phyloP scores from a whole-genome alignment of 2,113 vertebrate genomes.

The Psilopsiagon aurifrons region DNA sequence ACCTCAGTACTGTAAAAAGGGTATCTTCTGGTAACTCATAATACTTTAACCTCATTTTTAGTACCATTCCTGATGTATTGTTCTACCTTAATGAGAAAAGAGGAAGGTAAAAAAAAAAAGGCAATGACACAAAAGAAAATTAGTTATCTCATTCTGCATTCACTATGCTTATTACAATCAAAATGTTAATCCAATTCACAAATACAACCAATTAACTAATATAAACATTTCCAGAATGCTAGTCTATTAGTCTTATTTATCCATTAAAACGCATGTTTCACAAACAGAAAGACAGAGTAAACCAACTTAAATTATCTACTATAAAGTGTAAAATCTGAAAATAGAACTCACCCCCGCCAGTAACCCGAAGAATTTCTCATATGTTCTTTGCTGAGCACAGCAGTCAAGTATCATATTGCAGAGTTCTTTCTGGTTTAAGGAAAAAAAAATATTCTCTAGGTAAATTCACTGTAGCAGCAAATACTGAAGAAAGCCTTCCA shows the following conservation, averaged over 20 bases:
- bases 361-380: slow-evolving; percentile 98
- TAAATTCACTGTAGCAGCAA: slow-evolving; percentile 32
- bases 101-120: neutral
- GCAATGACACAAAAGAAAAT: neutral
- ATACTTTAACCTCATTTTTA: neutral
- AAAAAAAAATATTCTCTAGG: slow-evolving; percentile 6
- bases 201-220: neutral
- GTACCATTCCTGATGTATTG: neutral
- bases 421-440: slow-evolving; percentile 88
- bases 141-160: neutral
- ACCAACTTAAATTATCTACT: neutral
- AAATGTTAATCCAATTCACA: neutral
- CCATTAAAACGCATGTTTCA: neutral
- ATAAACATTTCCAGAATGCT: neutral
- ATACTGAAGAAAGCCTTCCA: neutral
- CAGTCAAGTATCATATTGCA: slow-evolving; percentile 99
- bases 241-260: neutral
- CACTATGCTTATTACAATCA: neutral
- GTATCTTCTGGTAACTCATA: neutral
- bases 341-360: slow-evolving; percentile 90
- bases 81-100: neutral
- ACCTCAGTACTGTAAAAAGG: neutral
- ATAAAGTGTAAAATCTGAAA: neutral
- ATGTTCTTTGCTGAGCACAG: slow-evolving; percentile 98
- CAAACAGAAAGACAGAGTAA: neutral